phyloP scores from a whole-genome alignment of 2,797 vertebrate species.

The Emydoidea blandingii region DNA sequence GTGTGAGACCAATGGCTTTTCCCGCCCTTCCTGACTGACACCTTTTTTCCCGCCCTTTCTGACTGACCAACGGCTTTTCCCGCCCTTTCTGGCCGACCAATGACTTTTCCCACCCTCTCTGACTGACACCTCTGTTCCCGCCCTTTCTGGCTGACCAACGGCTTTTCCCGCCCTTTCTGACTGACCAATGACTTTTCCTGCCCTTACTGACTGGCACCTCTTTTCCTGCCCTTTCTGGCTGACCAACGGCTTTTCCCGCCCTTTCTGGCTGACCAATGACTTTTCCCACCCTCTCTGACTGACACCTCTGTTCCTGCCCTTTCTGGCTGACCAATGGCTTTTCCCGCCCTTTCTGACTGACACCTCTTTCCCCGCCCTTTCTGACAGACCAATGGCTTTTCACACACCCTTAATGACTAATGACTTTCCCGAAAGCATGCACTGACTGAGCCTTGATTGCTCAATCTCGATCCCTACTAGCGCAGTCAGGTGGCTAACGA shows the following conservation, averaged over 20 bases:
- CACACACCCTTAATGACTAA: rapidly evolving
- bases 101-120: neutral
- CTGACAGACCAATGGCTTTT: neutral
- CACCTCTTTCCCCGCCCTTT: neutral
- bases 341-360: neutral
- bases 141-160: rapidly evolving
- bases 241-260: too few species aligned
- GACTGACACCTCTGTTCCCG: neutral
- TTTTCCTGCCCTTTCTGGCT: too few species aligned
- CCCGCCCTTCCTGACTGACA: neutral
- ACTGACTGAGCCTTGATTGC: neutral
- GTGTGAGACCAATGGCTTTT: neutral
- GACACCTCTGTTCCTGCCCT: too few species aligned
- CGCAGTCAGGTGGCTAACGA: neutral
- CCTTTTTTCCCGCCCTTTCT: neutral
- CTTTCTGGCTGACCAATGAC: neutral
- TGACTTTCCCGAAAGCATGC: neutral
- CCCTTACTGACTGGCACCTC: too few species aligned
- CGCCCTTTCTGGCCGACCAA: neutral
- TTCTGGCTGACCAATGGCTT: neutral
- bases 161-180: neutral
- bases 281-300: neutral
- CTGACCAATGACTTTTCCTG: too few species aligned
- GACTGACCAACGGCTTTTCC: neutral
- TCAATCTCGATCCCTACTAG: neutral